Percentiles rank a stretch among this genome's conserved stretches.
Evolutionary conservation across 2,113 vertebrate species (phyloP).

Genomic region (Apus apus): DNA sequence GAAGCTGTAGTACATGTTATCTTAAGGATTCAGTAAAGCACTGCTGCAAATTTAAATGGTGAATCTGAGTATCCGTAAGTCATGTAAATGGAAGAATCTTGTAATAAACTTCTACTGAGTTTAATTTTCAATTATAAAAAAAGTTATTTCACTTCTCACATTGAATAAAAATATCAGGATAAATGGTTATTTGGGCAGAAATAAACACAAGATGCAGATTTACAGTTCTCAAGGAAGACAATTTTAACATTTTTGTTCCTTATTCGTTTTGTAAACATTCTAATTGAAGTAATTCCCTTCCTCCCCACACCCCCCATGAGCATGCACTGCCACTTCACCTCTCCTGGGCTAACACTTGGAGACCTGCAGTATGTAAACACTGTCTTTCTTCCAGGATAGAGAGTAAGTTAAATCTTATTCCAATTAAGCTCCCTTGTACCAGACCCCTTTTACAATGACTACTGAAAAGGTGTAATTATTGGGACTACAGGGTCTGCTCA

Average conservation of each 20-base stretch:
- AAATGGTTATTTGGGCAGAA: not conserved
- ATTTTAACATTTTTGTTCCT: not conserved
- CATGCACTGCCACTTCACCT: not conserved
- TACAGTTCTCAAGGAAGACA: not conserved
- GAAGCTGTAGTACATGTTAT: not conserved
- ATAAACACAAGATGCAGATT: not conserved
- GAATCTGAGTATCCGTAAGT: not conserved
- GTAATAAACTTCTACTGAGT: not conserved
- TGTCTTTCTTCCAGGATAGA: not conserved
- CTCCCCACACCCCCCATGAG: not conserved
- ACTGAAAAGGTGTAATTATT: not conserved
- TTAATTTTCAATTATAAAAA: not conserved
- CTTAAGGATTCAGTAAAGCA: not conserved
- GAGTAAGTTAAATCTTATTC: not conserved
- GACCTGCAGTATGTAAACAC: fast-evolving
- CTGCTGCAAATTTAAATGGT: constrained; percentile 1
- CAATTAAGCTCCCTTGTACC: not conserved
- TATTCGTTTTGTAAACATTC: not conserved
- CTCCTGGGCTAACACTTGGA: not conserved
- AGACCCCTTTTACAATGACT: not conserved
- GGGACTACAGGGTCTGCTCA: not conserved
- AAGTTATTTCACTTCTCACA: not conserved
- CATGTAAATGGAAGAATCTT: not conserved
- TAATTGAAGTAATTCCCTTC: not conserved
- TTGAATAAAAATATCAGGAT: not conserved